Base-by-base conservation (phyloP, 2,888 invertebrate species). In the Phyto melanocephala region DNA sequence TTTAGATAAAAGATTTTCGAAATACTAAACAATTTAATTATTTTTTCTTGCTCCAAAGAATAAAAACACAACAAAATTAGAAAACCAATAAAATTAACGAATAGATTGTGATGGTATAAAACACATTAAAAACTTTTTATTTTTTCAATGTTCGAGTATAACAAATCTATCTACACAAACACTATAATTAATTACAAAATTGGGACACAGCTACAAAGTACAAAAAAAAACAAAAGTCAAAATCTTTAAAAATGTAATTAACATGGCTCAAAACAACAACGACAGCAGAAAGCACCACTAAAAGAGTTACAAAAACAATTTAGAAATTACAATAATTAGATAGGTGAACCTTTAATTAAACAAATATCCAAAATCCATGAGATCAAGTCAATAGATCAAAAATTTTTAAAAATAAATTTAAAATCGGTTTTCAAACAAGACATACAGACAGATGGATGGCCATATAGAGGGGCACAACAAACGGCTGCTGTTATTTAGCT, bases 131-230 rank as follows among this genome's bases (percentile, higher is more conserved):
- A 11, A 37, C 20, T 37, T 63, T 78, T 47, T 17, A 45, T 68
- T 10, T 42, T 37, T 54, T 65, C 35, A 24, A 35, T 10, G 33
- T 63, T 35, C 13, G 22, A 56, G 11, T 24, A 70, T 24, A 65
- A 62, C 56, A 68, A 65, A 62, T 54, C 62, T 62, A 77, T 68
- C 79, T 45, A 79, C 75, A 76, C 58, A 60, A 75, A 79, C 70
- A 54, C 70, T 71, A 60, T 79, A 82, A 82, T 82, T 82, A 82
- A 82, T 79, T 82, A 82, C 75, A 79, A 70, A 82, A 79, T 62
- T 82, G 79, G 60, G 79, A 79, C 81, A 75, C 56, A 56, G 56
- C 35, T 58, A 65, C 37, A 74, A n/a, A 54, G 20, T 28, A 2
- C 10, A 20, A 54, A 33, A 1, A 24, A 52, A 20, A 50, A 20